Evolutionary conservation across 2,888 invertebrate genomes (phyloP), one percentile per base, ranked within the genome.

Genomic region (Tipula confusa): DNA sequence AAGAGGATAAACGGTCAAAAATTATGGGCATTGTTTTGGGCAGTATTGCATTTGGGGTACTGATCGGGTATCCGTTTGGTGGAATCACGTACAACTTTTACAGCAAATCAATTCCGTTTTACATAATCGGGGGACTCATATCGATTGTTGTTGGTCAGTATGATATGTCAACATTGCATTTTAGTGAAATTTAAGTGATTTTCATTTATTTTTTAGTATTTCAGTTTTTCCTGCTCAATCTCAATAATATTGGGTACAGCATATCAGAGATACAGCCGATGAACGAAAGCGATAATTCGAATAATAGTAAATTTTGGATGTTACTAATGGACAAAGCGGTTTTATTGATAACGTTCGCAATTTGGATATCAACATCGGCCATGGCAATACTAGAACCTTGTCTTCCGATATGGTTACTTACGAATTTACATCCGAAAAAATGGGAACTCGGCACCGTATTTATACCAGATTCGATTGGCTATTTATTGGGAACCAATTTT

Each of bases 331-430:
- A 94, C 86, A 92, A 92, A 84, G 92, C 93, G 86, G 93, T 94
- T 28, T 86, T 93, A 36, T 91, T 93, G 82, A 91, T 92, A 84
- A 91, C 92, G 6, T 91, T 94, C 83, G 93, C 94, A 1, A 94
- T 96, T 85, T 94, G 94, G 90, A 89, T 95, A 33, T 94, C 95
- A 13, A 96, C 96, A 0, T 93, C 94, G 13, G 93, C 95, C 0
- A 95, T 96, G 93, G 95, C 96, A 0, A 93, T 95, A 85, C 88
- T 96, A 85, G 96, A 96, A 87, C 95, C 96, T 0, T 95, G 95
- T 84, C 90, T 96, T 15, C 96, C 96, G 0, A 92, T 96, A 86
- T 96, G 96, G 96, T 43, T 84, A 38, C 43, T 84, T 5, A 88
- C 89, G 85, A 87, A 89, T 84, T 85, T 89, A 0, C 88, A 88